Conservation (phyloP, 2,888 invertebrate species). For the Drosophila paramelanica region DNA sequence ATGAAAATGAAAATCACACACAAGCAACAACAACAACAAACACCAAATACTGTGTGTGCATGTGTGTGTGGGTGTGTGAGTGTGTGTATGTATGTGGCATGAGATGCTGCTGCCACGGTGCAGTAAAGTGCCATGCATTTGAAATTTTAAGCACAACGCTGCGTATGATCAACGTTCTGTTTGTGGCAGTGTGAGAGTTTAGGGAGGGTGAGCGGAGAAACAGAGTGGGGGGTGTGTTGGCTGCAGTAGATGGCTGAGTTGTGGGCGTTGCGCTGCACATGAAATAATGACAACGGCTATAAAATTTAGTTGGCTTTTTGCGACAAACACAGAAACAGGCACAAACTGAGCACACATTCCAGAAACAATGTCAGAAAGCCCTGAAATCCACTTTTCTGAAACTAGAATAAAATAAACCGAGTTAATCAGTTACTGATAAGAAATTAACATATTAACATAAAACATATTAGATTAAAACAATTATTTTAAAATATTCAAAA, state of each 20-base stretch:
- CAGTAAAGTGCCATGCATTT: constrained; percentile 73
- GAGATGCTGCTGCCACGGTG: constrained; percentile 37
- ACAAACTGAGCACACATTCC: constrained; percentile 19
- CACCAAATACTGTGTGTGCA: constrained; percentile 51
- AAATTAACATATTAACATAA: no score
- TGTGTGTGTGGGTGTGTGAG: constrained; percentile 24
- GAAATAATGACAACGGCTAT: constrained; percentile 77
- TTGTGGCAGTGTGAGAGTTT: constrained; percentile 14
- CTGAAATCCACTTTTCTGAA: no score
- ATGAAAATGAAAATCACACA: constrained; percentile 72
- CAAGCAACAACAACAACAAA: constrained; percentile 25
- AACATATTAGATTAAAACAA: no score
- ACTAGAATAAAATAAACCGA: no score
- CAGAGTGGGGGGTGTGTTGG: background rate
- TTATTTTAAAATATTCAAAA: no score
- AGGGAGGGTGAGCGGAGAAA: constrained; percentile 2
- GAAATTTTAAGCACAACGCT: constrained; percentile 77
- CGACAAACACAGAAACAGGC: constrained; percentile 49
- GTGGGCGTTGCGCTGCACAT: constrained; percentile 58
- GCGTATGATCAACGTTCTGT: constrained; percentile 75
- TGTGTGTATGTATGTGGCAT: constrained; percentile 31
- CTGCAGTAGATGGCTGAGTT: constrained; percentile 16
- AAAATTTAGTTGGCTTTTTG: constrained; percentile 76
- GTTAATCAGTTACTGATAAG: no score
- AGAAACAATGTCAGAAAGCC: background rate